Evolutionary conservation across 1,140 invertebrate genomes (phyloP), one percentile per base, ranked within the genome.

Genomic region (Matsumurasca onukii): DNA sequence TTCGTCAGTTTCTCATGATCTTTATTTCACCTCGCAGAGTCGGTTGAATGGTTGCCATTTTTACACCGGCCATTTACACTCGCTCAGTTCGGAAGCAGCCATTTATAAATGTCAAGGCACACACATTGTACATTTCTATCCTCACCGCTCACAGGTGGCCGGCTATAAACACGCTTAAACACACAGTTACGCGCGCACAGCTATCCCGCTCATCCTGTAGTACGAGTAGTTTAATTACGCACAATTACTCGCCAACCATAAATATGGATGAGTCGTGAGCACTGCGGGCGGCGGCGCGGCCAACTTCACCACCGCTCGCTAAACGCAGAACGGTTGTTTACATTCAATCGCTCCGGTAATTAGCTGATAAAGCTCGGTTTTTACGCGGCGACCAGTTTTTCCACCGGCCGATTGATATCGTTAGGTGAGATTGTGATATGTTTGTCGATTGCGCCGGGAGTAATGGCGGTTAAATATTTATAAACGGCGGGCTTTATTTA

Each of bases 391-490:
- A 59, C 22, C 55, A 27, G 25, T 25, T 59, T 29, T 29, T 29
- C 9, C 22, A 9, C 55, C 24, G 49, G 24, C 24, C 12, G 20
- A 59, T 27, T 59, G 55, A 59, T 59, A 59, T 59, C 55, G 55
- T 59, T 59, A 59, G 55, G 55, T 59, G 55, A 59, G 55, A 59
- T 59, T 29, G 55, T 59, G 55, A 59, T 59, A 29, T 27, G 55
- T 59, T 59, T 27, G 55, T 5, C 55, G 55, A 27, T 59, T 59
- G 30, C 24, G 30, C 25, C 24, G 2, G 55, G 55, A 59, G 55
- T 59, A 59, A 59, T 59, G 55, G 25, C 25, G 55, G 55, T 27
- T 59, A 59, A 59, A 59, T 59, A 59, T 59, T 59, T 59, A 59
- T 59, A 59, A 59, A 59, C 55, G 2, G 25, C 25, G 25, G 2